Evolutionary conservation across 2,113 vertebrate species (phyloP).

Genomic region (Salvelinus namaycush): DNA sequence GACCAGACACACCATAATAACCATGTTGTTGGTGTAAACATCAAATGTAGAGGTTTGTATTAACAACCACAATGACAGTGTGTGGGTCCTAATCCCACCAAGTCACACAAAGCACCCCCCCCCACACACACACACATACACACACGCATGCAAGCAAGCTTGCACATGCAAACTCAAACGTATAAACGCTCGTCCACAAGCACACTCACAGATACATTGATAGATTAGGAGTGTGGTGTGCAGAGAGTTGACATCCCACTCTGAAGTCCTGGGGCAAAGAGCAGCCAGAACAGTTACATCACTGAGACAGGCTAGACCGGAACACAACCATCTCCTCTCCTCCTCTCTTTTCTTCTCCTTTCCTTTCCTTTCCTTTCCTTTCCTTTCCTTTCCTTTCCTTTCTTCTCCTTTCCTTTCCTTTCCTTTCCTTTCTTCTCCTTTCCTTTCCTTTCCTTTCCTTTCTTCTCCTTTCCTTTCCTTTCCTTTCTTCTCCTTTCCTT

Average conservation of each 20-base stretch:
- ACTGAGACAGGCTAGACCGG: constrained; percentile 30
- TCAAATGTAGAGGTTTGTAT: neutral
- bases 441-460: neutral
- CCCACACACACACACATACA: constrained; percentile 25
- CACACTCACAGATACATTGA: neutral
- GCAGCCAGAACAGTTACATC: constrained; percentile 43
- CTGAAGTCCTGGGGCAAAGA: constrained; percentile 12
- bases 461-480: neutral
- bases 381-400: no score
- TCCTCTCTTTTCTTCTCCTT: no score
- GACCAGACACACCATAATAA: neutral
- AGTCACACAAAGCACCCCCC: constrained; percentile 19
- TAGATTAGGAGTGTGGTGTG: neutral
- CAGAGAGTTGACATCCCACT: constrained; percentile 19
- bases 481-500: no score
- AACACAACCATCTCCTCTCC: neutral
- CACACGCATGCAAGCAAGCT: neutral
- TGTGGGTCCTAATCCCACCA: neutral
- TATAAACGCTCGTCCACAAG: no score
- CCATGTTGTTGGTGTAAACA: neutral
- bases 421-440: no score
- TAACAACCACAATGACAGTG: neutral
- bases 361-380: no score
- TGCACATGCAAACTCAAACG: no score
- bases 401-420: no score